Evolutionary conservation across 1,140 invertebrate genomes (phyloP).

Genomic region (Cydia strobilella): DNA sequence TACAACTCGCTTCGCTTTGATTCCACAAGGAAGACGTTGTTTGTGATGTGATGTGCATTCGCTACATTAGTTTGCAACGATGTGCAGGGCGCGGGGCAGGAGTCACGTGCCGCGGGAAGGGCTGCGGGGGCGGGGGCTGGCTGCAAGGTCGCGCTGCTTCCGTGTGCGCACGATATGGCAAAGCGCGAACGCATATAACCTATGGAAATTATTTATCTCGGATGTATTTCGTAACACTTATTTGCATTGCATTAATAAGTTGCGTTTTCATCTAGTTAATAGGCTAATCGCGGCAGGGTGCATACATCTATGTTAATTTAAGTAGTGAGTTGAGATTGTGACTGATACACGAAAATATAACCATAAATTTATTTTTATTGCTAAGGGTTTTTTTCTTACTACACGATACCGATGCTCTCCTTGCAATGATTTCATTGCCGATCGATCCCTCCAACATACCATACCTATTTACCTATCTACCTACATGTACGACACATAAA

Average conservation of each 20-base stretch:
- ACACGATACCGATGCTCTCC: no score
- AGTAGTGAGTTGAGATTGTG: no score
- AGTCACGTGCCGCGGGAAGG: neutral
- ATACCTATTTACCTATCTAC: no score
- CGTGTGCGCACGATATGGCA: constrained; percentile 15
- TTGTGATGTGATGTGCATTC: constrained; percentile 23
- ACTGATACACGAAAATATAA: no score
- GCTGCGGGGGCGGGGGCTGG: neutral
- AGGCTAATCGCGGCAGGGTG: no score
- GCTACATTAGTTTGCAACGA: constrained; percentile 20
- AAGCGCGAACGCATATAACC: constrained; percentile 20
- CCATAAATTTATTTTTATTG: no score
- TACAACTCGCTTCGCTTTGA: neutral
- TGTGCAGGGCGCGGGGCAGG: neutral
- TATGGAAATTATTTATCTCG: constrained; percentile 3
- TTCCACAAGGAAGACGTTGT: constrained; percentile 11
- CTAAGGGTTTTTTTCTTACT: no score
- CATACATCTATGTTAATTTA: no score
- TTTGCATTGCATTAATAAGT: neutral
- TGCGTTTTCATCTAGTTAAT: neutral
- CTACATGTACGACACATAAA: no score
- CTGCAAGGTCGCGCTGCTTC: constrained; percentile 17
- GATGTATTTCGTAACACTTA: neutral
- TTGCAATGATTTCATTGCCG: no score
- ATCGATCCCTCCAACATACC: no score